phyloP scores from a whole-genome alignment of 92 coral and sea anemone species.

The Actinostola sp. region DNA sequence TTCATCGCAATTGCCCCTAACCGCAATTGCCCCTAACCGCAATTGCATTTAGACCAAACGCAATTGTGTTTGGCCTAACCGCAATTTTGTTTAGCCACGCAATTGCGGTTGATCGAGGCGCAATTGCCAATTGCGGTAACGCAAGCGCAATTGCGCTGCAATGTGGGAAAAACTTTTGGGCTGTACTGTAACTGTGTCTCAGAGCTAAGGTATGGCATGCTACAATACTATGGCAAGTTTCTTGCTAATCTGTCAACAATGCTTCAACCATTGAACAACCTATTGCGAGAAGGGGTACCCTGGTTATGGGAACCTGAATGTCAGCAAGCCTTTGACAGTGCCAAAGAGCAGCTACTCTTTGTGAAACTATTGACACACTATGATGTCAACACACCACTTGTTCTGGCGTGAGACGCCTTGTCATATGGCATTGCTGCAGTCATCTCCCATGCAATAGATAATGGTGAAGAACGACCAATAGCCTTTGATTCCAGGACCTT shows the following conservation, averaged over 20 bases:
- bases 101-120: no score
- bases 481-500: slow-evolving; percentile 46
- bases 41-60: no score
- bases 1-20: no score
- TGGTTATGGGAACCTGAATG: slow-evolving; percentile 26
- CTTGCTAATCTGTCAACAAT: background rate
- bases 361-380: slow-evolving; percentile 43
- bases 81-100: no score
- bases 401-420: slow-evolving; percentile 52
- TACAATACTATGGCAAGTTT: background rate
- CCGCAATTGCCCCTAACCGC: no score
- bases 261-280: slow-evolving; percentile 27
- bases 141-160: no score
- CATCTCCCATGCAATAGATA: slow-evolving; percentile 47
- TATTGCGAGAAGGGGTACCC: slow-evolving; percentile 27
- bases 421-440: slow-evolving; percentile 47
- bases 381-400: slow-evolving; percentile 27
- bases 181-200: no score
- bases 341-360: slow-evolving; percentile 12
- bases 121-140: no score
- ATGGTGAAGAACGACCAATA: slow-evolving; percentile 34
- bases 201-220: no score
- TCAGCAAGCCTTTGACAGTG: slow-evolving; percentile 7
- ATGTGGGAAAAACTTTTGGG: no score
- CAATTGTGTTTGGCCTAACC: no score